Evolutionary conservation across 1,140 invertebrate species (phyloP), one percentile per base, ranked within the genome.

Genomic region (Saccostrea echinata): DNA sequence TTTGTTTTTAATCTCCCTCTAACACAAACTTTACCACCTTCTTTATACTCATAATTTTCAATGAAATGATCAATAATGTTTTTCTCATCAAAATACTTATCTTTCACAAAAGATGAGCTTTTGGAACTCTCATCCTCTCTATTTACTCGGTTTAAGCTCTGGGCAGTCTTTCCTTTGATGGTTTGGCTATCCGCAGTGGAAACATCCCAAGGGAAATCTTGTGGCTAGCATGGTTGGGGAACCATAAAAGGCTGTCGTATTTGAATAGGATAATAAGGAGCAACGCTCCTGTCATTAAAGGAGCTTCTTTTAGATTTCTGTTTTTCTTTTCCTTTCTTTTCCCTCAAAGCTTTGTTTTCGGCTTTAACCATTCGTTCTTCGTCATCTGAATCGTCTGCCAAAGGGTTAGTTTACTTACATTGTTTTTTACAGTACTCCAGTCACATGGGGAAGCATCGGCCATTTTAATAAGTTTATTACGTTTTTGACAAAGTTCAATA

Each of bases 381-480:
- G 57, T 86, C 51, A 3, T 86, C 88, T 13, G 86, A 87, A 83
- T 87, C 88, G 6, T n/a, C 30, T 6, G 88, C 88, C 13, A 87
- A 24, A 21, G 61, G 82, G 68, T 89, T 87, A 12, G 64, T 27
- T n/a, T n/a, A n/a, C n/a, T n/a, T 35, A 80, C 51, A 52, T 89
- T 84, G 27, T 87, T 81, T 27, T 51, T 18, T 0, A 84, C 88
- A 27, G 84, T 71, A 3, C n/a, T 9, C 88, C 88, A 89, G 43
- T 82, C 86, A 12, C 24, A 21, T 9, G 81, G 71, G 8, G 85
- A 81, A 12, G 21, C 9, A 86, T 88, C 88, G 61, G 88, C 88
- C 12, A 88, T 81, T 43, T 52, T 53, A 13, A 88, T 83, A 3
- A 83, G 43, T 30, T 88, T 88, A n/a, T 88, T 82, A n/a, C 88